Conservation (phyloP, 2,113 vertebrate genomes). For the Todiramphus chloris region DNA sequence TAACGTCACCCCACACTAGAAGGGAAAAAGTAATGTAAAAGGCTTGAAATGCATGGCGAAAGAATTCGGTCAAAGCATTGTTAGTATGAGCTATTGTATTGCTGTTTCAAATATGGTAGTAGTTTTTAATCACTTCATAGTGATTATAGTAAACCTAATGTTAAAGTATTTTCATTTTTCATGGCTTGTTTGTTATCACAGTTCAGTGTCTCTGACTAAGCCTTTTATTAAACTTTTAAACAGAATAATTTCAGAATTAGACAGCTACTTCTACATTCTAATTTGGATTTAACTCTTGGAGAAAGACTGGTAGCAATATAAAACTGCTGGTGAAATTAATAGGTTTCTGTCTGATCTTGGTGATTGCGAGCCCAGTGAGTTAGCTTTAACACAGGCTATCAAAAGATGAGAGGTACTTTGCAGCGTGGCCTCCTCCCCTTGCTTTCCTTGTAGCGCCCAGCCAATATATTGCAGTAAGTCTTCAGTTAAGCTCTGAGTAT, state of each 20-base stretch:
- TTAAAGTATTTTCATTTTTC: background rate
- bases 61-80: fast-evolving
- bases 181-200: background rate
- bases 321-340: background rate
- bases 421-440: background rate
- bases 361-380: fast-evolving
- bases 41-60: background rate
- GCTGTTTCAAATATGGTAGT: background rate
- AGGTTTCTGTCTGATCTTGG: background rate
- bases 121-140: background rate
- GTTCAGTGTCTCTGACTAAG: background rate
- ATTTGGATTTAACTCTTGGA: background rate
- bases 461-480: background rate
- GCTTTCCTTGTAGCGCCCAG: background rate
- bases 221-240: background rate
- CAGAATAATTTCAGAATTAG: background rate
- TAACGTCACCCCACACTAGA: fast-evolving
- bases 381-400: background rate
- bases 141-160: background rate
- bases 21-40: background rate
- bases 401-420: background rate
- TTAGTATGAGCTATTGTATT: background rate
- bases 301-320: background rate
- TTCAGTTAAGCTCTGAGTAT: background rate
- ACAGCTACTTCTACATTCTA: background rate